Evolutionary conservation across 2,888 invertebrate species (phyloP), one percentile per base, ranked within the genome.

Genomic region (Stictocephala bisonia): DNA sequence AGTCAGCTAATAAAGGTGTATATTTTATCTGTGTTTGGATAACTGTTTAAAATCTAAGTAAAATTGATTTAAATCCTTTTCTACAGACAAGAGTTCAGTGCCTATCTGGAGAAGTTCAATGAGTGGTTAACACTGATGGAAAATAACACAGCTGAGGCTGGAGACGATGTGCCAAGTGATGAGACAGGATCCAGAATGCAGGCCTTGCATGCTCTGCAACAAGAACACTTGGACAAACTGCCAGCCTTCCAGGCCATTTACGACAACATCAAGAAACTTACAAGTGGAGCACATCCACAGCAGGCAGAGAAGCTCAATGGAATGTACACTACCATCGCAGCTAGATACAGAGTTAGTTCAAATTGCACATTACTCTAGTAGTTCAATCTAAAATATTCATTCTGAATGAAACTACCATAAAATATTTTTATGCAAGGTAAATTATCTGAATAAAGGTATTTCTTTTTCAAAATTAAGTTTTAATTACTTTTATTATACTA

Each of bases 211-310:
- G 90, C 90, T 0, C 85, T 95, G 24, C 85, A 93, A 70, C 93
- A 94, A 83, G 96, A 97, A 81, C 93, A 94, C 82, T 90, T 92
- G 1, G 93, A 95, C 51, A 93, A 94, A 80, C 92, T 93, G 79
- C 90, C 93, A 0, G 87, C 88, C 51, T 93, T 96, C 78, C 88
- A 90, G 76, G 88, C 89, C 1, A 93, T 96, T 77, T 93, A 93
- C 79, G 90, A 91, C 78, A 94, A 96, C 85, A 90, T 96, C 0
- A 94, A 94, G 80, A 90, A 90, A 73, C 86, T 95, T 79, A 89
- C 91, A 0, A 79, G 79, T 48, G 79, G 86, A 77, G 91, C 91
- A 1, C 88, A 90, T n/a, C 89, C 91, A 0, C 90, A 92, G 77
- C 95, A 95, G 81, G 89, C 90, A 0, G 88, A 90, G 70, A 86